A percentile compares a stretch with the other conserved stretches of the same genome.
Evolutionary conservation across 2,888 invertebrate genomes (phyloP).

Genomic region (Pterostichus madidus): DNA sequence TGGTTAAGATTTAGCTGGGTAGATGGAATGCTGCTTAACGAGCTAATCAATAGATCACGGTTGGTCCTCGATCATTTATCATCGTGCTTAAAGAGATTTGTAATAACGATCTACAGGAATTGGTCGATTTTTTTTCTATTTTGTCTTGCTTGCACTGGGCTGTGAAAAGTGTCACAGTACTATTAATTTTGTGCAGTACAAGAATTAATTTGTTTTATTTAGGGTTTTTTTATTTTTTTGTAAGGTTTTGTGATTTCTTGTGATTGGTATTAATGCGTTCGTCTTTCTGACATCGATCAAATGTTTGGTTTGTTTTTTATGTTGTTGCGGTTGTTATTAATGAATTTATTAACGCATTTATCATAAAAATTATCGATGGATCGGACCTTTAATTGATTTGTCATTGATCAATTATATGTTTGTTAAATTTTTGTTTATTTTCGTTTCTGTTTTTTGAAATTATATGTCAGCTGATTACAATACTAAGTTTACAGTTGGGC

Average conservation of each 20-base stretch:
- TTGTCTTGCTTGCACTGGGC: constrained; percentile 36
- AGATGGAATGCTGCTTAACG: constrained; percentile 76
- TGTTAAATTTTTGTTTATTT: too few relatives aligned
- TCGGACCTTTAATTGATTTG: too few relatives aligned
- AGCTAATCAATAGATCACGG: constrained; percentile 79
- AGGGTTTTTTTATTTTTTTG: constrained; percentile 50
- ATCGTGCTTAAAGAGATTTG: constrained; percentile 77
- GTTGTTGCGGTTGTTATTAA: constrained; percentile 63
- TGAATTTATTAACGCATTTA: constrained; percentile 67
- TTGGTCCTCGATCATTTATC: constrained; percentile 77
- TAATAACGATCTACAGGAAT: constrained; percentile 75
- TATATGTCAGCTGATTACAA: too few relatives aligned
- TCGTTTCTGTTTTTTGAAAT: too few relatives aligned
- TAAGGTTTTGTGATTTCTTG: constrained; percentile 38
- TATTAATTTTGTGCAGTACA: constrained; percentile 69
- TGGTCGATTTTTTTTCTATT: constrained; percentile 72
- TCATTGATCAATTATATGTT: too few relatives aligned
- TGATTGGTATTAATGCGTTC: constrained; percentile 63
- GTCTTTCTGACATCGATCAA: constrained; percentile 58
- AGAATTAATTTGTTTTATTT: constrained; percentile 69
- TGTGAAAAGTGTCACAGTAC: constrained; percentile 74
- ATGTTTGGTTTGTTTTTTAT: constrained; percentile 52
- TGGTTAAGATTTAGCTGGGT: constrained; percentile 71
- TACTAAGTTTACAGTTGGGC: too few relatives aligned
- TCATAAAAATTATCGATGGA: constrained; percentile 65